phyloP scores from a whole-genome alignment of 1,140 invertebrate genomes.

The Trissolcus basalis region DNA sequence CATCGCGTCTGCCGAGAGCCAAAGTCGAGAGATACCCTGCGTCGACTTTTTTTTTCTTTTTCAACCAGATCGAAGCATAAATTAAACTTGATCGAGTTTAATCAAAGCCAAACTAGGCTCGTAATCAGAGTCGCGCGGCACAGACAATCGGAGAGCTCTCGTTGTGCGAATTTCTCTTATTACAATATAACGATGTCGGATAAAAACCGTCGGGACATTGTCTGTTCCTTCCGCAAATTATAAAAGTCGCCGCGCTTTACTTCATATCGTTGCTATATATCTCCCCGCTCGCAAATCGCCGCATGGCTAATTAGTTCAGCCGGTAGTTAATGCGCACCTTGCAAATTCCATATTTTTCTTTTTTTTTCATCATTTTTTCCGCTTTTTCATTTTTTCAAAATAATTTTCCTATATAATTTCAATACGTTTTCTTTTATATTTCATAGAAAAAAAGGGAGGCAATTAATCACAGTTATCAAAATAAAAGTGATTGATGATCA shows the following conservation, averaged over 20 bases:
- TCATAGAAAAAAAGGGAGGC: no score
- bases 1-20: no score
- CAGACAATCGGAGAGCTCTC: conserved; percentile 28
- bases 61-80: conserved; percentile 16
- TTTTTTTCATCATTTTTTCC: no score
- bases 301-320: conserved; percentile 33
- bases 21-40: conserved; percentile 4
- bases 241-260: conserved; percentile 22
- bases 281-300: conserved; percentile 11
- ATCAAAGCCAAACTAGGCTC: conserved; percentile 18
- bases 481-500: no score
- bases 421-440: no score
- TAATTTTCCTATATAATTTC: no score
- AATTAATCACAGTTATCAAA: no score
- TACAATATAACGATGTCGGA: conserved; percentile 23
- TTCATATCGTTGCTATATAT: conserved; percentile 19
- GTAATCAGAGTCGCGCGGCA: conserved; percentile 12
- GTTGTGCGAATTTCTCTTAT: conserved; percentile 40
- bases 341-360: no score
- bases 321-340: conserved; percentile 32
- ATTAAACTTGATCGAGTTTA: conserved; percentile 30
- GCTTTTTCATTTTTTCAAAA: no score
- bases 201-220: conserved; percentile 16
- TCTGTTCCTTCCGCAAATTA: conserved; percentile 13
- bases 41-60: conserved; percentile 4